A percentile compares a stretch with the other conserved stretches of the same genome.
Conservation (phyloP, 2,113 vertebrate species). For the Poeciliopsis prolifica region DNA sequence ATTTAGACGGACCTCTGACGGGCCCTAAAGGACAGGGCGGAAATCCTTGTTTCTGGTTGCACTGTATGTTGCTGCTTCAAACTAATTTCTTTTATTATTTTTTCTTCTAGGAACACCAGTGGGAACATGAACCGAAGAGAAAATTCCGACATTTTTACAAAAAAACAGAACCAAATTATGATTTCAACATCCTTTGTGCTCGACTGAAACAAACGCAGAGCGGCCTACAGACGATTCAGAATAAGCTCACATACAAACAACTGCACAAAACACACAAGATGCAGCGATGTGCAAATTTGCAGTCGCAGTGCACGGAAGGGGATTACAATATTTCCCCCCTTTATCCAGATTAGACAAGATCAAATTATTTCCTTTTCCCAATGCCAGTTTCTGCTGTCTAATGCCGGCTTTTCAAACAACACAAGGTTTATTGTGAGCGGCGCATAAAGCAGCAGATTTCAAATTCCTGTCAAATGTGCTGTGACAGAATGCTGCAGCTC, state of each 20-base stretch:
- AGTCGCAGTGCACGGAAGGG: constrained; percentile 54
- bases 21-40: constrained; percentile 33
- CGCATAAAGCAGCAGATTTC: constrained; percentile 74
- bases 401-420: constrained; percentile 82
- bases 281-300: constrained; percentile 34
- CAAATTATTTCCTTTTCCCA: constrained; percentile 76
- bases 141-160: constrained; percentile 55
- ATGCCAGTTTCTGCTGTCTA: constrained; percentile 78
- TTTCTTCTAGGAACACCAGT: constrained; percentile 54
- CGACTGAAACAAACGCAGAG: constrained; percentile 41
- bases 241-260: constrained; percentile 34
- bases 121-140: constrained; percentile 60
- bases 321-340: constrained; percentile 75
- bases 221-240: constrained; percentile 26
- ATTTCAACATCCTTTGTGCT: constrained; percentile 51
- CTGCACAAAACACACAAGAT: constrained; percentile 45
- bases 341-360: constrained; percentile 82
- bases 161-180: constrained; percentile 58
- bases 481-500: constrained; percentile 71
- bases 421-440: constrained; percentile 78
- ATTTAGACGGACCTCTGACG: constrained; percentile 72
- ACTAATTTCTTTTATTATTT: constrained; percentile 58
- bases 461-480: constrained; percentile 79
- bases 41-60: constrained; percentile 7
- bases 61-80: constrained; percentile 58